phyloP scores from a whole-genome alignment of 2,797 vertebrate species.

The Sebastes kiyomatsui region DNA sequence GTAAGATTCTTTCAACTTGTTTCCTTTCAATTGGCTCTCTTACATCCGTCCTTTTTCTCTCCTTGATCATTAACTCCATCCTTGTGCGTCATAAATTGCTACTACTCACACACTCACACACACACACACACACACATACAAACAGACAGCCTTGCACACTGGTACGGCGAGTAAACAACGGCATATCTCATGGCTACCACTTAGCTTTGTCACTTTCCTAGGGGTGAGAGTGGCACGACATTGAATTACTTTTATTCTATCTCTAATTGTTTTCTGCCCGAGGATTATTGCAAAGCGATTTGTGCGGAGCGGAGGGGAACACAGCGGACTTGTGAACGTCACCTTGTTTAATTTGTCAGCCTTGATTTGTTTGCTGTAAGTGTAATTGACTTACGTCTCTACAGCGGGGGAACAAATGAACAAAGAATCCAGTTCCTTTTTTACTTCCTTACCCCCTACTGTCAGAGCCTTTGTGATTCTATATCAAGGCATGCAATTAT shows the following conservation, averaged over 20 bases:
- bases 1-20: neutral
- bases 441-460: neutral
- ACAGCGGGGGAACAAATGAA: conserved; percentile 51
- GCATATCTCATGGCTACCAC: conserved; percentile 59
- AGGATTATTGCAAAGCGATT: conserved; percentile 74
- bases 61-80: conserved; percentile 43
- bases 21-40: conserved; percentile 5
- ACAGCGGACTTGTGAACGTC: conserved; percentile 46
- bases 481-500: neutral
- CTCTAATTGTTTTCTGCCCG: conserved; percentile 75
- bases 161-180: conserved; percentile 38
- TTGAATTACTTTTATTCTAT: conserved; percentile 70
- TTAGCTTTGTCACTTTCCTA: conserved; percentile 64
- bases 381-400: conserved; percentile 72
- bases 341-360: conserved; percentile 76
- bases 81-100: conserved; percentile 50
- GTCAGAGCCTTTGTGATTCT: neutral
- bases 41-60: neutral
- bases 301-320: conserved; percentile 53
- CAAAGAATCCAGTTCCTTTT: conserved; percentile 23
- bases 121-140: neutral
- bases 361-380: conserved; percentile 75
- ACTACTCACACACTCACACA: neutral
- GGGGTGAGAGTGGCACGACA: conserved; percentile 52
- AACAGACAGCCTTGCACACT: neutral